These are phyloP conservation scores for Oreochromis aureus DNA, from an alignment of 2,113 vertebrate species.

Conservation along the genomic window DNA sequence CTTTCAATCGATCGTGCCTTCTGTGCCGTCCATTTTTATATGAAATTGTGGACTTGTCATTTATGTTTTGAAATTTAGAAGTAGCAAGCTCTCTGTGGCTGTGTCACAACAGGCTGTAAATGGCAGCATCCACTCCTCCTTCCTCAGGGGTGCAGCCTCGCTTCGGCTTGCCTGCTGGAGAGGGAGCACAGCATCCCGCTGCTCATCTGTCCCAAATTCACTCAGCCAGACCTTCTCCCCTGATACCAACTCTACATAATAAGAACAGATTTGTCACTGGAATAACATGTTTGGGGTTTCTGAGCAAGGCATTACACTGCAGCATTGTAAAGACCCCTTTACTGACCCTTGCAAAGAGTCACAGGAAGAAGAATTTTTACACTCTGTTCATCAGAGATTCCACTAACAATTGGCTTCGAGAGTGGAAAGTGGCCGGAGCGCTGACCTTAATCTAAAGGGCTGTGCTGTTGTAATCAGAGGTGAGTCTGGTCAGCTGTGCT, in stretches of 20 bases:
- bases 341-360: slow-evolving; percentile 69
- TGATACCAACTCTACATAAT: slow-evolving; percentile 52
- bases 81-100: neutral
- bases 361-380: slow-evolving; percentile 45
- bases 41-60: neutral
- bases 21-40: neutral
- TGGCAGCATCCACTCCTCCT: neutral
- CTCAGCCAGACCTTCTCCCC: slow-evolving; percentile 6
- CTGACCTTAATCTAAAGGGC: slow-evolving; percentile 72
- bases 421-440: slow-evolving; percentile 37
- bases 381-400: slow-evolving; percentile 61
- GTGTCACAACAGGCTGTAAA: neutral
- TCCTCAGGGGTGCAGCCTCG: slow-evolving; percentile 1
- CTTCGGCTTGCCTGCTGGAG: neutral
- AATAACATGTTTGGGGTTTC: slow-evolving; percentile 62
- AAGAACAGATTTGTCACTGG: slow-evolving; percentile 62
- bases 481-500: slow-evolving; percentile 68
- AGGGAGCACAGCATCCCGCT: neutral
- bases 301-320: slow-evolving; percentile 21
- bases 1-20: neutral
- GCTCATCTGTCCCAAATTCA: slow-evolving; percentile 11
- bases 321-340: slow-evolving; percentile 52
- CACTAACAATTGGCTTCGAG: slow-evolving; percentile 40
- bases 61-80: neutral
- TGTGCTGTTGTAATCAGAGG: slow-evolving; percentile 51